Base-by-base conservation (phyloP, 2,113 vertebrate species). In the Suricata suricatta region DNA sequence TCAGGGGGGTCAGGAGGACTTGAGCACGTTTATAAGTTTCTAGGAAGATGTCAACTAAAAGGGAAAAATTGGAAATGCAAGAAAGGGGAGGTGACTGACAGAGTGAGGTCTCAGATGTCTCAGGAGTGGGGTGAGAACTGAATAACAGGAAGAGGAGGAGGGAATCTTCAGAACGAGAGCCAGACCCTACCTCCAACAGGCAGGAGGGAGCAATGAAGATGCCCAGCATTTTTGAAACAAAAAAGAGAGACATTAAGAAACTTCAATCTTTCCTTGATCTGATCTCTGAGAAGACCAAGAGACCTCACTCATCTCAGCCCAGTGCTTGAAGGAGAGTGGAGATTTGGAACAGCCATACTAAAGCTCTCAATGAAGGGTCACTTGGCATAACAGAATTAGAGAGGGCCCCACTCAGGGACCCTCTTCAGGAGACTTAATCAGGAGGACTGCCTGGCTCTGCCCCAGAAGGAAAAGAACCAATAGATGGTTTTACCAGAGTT, bases 1-100 rank as follows among this genome's bases (percentile, higher is more conserved):
- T 98, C 95, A 96, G 95, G 80, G 90, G 94, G 98, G 98, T 98
- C 98, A 98, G 97, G 93, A 93, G 82, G 97, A 94, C 98, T 91
- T 57, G 97, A 95, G 82, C 97, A 96, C 71, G 4, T 96, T 96
- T 85, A 23, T 88, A 96, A 93, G 95, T 90, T 88, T 96, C 95
- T 93, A 93, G 77, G 86, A 96, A 96, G 97, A 95, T 93, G 96
- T 97, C 97, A 96, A 74, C 60, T 74, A 66, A 95, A 81, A 95
- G 80, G 66, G 68, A 94, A 94, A 90, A 90, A 92, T 82, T 82
- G 80, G 94, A 95, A 96, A 90, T 85, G 97, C 91, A 92, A 97
- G 88, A 76, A 96, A 84, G 14, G 47, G 80, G 80, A 60, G 71
- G 90, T 94, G 84, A 95, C 84, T 85, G 89, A 94, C 64, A 72